Base-by-base conservation (phyloP, 2,113 vertebrate species). In the Equus quagga region DNA sequence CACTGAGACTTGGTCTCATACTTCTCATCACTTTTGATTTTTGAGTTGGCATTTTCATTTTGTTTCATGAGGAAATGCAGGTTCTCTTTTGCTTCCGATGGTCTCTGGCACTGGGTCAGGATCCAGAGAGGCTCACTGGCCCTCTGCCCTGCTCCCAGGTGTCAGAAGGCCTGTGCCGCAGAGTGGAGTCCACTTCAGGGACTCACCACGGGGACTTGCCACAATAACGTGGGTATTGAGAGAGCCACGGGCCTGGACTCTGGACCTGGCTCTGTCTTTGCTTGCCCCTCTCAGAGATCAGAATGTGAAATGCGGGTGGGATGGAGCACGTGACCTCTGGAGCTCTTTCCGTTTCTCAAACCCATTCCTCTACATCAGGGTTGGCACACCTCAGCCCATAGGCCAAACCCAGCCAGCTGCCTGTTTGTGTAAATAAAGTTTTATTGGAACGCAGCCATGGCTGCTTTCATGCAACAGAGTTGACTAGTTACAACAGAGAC, bases 381-480 rank as follows among this genome's bases (percentile, higher is more conserved):
- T 41, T 44, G 33, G 8, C 33, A 21, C 7, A 49, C 24, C 49
- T 41, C 24, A 83, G 81, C 81, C 80, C 41, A 33, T 2, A 0
- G 72, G 65, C 51, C 72, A 60, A 76, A 81, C 31, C 41, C 23
- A 44, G 80, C 21, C 21, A n/a, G 36, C 67, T 89, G 72, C 46
- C 64, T 81, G 41, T 85, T n/a, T 76, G 67, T 85, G 24, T 75
- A 94, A 96, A 96, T 93, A 96, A 97, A 96, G 94, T 72, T 95
- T 96, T 93, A 91, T 95, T 78, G 90, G 82, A 85, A 88, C 4
- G 8, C 3, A 75, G 72, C 54, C 92, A 70, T 49, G 79, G 60
- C 36, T 83, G 41, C 21, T 73, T 94, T 72, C 56, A 4, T 31
- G 67, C 33, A 28, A 28, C 49, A 7, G 49, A 82, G n/a, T 6